Conservation (phyloP, 35 echinoderm and acorn worm species). For the Nesometra sesokonis region DNA sequence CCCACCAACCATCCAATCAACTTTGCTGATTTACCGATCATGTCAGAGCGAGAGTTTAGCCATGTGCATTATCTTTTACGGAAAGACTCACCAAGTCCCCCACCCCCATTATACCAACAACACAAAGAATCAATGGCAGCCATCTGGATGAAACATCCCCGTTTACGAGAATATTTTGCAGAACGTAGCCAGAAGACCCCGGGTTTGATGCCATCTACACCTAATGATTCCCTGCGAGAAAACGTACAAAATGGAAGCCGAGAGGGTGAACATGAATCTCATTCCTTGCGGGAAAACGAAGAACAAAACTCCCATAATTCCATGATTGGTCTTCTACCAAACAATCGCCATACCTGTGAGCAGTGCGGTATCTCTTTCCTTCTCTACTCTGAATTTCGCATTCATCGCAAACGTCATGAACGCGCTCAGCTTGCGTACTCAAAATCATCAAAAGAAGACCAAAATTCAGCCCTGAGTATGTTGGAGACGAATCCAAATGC, state of each 20-base stretch:
- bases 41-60: neutral
- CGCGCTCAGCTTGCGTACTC: constrained; percentile 60
- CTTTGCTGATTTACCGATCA: neutral
- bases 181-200: neutral
- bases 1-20: neutral
- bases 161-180: neutral
- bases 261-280: neutral
- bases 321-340: constrained; percentile 53
- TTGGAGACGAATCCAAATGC: constrained; percentile 74
- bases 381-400: constrained; percentile 89
- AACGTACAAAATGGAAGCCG: neutral
- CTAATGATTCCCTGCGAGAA: neutral
- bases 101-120: neutral
- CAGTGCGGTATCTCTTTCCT: constrained; percentile 89
- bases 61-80: neutral
- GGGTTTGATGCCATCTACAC: neutral
- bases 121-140: neutral
- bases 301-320: neutral
- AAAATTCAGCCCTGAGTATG: constrained; percentile 27
- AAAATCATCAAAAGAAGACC: constrained; percentile 24
- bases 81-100: neutral
- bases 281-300: neutral
- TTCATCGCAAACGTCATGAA: constrained; percentile 85
- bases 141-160: neutral
- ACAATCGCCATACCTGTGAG: constrained; percentile 86